Base-by-base conservation (phyloP, 2,888 invertebrate genomes). In the Graphium colonna region DNA sequence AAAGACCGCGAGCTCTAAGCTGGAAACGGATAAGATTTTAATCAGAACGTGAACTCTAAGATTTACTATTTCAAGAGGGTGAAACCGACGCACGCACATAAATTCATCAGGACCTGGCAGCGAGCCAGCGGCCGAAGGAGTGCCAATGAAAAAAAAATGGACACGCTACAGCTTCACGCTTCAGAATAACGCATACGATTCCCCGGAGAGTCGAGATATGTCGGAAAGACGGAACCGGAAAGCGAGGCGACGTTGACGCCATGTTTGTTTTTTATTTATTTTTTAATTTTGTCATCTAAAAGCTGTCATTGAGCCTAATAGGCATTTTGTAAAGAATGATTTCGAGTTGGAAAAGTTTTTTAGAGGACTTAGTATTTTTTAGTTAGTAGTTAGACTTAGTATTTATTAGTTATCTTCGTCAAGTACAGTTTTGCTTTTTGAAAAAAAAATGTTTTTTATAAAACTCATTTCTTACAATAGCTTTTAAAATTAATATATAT, bases 91-190 rank as follows among this genome's bases (percentile, higher is more conserved):
- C 67, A 75, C 75, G 71, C 73, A 76, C 74, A 82, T 82, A 82
- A 82, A 83, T 82, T 77, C 79, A 66, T 82, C 81, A 82, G 68
- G 60, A 59, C 47, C 71, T 81, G 83, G 83, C 77, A 51, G 12
- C 15, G 3, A 3, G 80, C 83, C 83, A 83, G 64, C 64, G 61
- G 57, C 49, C 57, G 55, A 57, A 56, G 55, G 60, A 62, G 63
- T 66, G 68, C 66, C 69, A 70, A 68, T 67, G 21, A 66, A 64
- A 65, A 63, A 52, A 62, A 57, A 59, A 58, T 60, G 57, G 59
- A 49, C 52, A 55, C 50, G 47, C 58, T 26, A 48, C 45, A 49
- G 53, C 55, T 57, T 57, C 28, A 31, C 43, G 47, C 49, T 47
- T 26, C 17, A 31, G 17, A 4, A 5, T 33, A 46, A 46, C 31